Evolutionary conservation across 1,140 invertebrate genomes (phyloP), one percentile per base, ranked within the genome.

Genomic region (Carposina sasakii): DNA sequence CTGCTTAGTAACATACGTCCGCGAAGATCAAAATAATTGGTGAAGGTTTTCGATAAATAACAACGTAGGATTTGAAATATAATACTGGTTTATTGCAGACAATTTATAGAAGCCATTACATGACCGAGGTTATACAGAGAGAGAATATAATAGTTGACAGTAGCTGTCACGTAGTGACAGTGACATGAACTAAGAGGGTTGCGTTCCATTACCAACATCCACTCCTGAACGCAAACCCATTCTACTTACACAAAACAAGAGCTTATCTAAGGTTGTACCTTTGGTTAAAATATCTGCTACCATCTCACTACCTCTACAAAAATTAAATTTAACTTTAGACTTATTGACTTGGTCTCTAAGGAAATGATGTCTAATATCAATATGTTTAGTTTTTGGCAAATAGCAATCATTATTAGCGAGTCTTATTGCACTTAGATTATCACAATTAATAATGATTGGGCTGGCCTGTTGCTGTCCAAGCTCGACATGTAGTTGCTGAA

Each of bases 381-480:
- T 33, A 15, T 33, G 31, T 15, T 33, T 33, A 15, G 31, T n/a
- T 13, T 13, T 33, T 8, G 31, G 15, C 9, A n/a, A 13, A 33
- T 33, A 33, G 31, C 15, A 6, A 5, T 26, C 24, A 26, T 5
- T 26, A 26, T 12, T 12, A 6, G 24, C 24, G 12, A 26, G 24
- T 26, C 12, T 26, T 6, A 26, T 26, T 6, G 24, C 24, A 26
- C 24, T 26, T 26, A 6, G 24, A 12, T 26, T 26, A 26, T 26
- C 24, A 50, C 55, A 28, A 9, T 37, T 55, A 1, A 62, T 52
- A 13, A 22, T n/a, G 0, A 58, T 9, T 1, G 50, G 36, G 21
- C 13, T 13, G 37, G 21, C 30, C 22, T 31, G 13, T 3, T 48
- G 3, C 10, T 15, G 42, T 2, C 48, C 22, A 23, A 57, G 30